A percentile compares a stretch with the other conserved stretches of the same genome.
Conservation (phyloP, 2,113 vertebrate genomes). For the Coracopsis vasa region DNA sequence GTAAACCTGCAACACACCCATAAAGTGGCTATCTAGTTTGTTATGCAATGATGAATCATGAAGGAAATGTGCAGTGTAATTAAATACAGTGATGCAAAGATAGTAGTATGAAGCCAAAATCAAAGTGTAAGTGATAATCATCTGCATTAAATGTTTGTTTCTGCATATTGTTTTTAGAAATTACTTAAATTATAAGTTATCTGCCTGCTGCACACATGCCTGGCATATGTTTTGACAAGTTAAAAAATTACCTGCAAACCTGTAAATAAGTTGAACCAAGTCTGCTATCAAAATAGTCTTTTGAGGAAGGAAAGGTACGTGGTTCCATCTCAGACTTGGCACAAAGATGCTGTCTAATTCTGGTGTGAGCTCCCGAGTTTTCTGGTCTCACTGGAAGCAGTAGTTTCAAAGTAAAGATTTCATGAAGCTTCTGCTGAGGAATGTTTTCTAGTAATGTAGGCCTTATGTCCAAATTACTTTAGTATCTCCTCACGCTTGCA, state of each 20-base stretch:
- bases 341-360: neutral
- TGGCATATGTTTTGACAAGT: constrained; percentile 57
- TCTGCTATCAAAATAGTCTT: constrained; percentile 11
- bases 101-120: constrained; percentile 55
- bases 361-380: neutral
- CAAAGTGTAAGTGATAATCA: constrained; percentile 58
- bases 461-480: neutral
- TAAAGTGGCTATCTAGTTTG: constrained; percentile 60
- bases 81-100: constrained; percentile 60
- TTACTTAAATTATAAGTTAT: constrained; percentile 36
- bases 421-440: neutral
- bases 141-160: constrained; percentile 63
- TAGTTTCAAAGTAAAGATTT: neutral
- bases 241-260: constrained; percentile 36
- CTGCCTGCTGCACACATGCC: constrained; percentile 38
- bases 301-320: neutral
- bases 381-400: neutral
- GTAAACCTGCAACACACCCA: constrained; percentile 68
- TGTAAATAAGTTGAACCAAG: constrained; percentile 38
- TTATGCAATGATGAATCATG: constrained; percentile 67
- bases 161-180: constrained; percentile 61
- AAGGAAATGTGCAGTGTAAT: constrained; percentile 64
- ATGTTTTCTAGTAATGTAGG: neutral
- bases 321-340: neutral
- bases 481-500: neutral